A percentile compares a stretch with the other conserved stretches of the same genome.
Evolutionary conservation across 2,888 invertebrate species (phyloP).

Genomic region (Eustalomyia histrio): DNA sequence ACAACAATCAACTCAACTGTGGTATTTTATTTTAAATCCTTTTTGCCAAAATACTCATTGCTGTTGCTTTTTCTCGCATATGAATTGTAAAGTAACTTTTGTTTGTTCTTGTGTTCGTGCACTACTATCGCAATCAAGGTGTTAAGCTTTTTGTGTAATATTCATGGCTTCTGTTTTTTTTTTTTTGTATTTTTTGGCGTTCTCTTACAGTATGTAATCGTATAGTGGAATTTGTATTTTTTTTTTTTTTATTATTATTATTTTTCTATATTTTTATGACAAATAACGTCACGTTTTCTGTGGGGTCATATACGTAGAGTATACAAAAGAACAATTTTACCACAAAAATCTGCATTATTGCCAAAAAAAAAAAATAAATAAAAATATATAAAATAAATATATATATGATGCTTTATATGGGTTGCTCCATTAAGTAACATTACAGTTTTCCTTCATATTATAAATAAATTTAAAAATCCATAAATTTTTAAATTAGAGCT

Average conservation of each 20-base stretch:
- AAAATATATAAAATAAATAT: not conserved
- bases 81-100: conserved; percentile 16
- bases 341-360: conserved; percentile 51
- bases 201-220: not conserved
- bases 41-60: not conserved
- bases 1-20: conserved; percentile 17
- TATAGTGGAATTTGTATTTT: conserved; percentile 5
- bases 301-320: conserved; percentile 41
- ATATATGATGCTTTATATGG: not conserved
- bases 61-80: not conserved
- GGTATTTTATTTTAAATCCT: conserved; percentile 21
- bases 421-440: not conserved
- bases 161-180: conserved; percentile 45
- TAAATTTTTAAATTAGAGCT: too few species aligned
- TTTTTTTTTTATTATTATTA: not conserved
- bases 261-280: conserved; percentile 39
- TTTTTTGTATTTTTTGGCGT: conserved; percentile 1
- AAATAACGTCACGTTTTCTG: conserved; percentile 58
- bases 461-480: too few species aligned
- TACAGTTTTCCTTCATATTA: too few species aligned
- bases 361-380: conserved; percentile 23
- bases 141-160: conserved; percentile 46
- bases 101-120: not conserved
- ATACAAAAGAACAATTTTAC: conserved; percentile 35
- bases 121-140: conserved; percentile 46